A percentile compares a stretch with the other conserved stretches of the same genome.
Conservation (phyloP, 2,888 invertebrate genomes). For the Lamproptera curius region DNA sequence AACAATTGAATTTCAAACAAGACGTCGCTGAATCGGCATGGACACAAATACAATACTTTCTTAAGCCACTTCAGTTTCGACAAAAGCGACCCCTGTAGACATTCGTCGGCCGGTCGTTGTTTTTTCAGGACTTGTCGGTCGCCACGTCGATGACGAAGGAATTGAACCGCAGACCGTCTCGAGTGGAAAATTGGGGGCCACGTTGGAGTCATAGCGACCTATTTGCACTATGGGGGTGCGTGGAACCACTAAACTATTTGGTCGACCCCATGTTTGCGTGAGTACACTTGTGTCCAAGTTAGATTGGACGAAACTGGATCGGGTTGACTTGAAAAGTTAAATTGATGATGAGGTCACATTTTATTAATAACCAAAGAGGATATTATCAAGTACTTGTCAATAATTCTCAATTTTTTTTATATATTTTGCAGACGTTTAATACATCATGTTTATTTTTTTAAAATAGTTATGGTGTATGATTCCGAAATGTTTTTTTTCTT, state of each 20-base stretch:
- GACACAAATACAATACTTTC: neutral
- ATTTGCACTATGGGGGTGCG: constrained; percentile 25
- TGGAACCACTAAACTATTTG: constrained; percentile 32
- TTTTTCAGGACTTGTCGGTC: constrained; percentile 27
- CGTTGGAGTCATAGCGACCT: too few species aligned
- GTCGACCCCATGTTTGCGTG: neutral
- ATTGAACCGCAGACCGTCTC: constrained; percentile 58
- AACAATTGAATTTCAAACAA: neutral
- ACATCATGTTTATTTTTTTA: too few species aligned
- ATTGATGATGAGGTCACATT: too few species aligned
- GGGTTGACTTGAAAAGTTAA: neutral
- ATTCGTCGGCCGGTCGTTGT: constrained; percentile 1
- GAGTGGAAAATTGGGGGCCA: constrained; percentile 71
- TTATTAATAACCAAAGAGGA: too few species aligned
- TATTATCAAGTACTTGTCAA: too few species aligned
- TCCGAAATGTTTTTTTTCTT: too few species aligned
- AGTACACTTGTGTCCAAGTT: neutral
- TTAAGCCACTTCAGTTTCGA: neutral
- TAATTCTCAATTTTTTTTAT: too few species aligned
- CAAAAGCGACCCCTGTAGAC: neutral
- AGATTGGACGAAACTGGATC: neutral
- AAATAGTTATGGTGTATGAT: too few species aligned
- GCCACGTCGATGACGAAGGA: constrained; percentile 28
- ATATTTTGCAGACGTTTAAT: too few species aligned
- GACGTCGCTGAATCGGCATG: neutral